Evolutionary conservation across 2,797 vertebrate species (phyloP).

Genomic region (Coendou prehensilis): DNA sequence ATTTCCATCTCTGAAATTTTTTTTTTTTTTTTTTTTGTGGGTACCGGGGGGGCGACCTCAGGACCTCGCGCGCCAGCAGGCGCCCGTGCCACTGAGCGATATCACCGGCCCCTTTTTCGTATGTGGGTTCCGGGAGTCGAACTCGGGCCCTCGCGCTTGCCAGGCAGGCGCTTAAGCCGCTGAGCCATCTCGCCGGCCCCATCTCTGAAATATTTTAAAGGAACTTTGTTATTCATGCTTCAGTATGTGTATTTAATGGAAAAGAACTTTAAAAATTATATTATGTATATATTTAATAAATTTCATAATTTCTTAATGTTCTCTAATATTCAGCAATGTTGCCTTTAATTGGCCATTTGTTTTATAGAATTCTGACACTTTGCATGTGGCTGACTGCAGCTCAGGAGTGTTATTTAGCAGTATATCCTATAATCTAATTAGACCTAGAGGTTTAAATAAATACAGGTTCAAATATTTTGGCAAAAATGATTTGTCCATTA

Average conservation of each 20-base stretch:
- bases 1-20: background rate
- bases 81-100: no score
- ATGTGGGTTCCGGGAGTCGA: no score
- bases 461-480: background rate
- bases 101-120: no score
- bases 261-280: conserved; percentile 39
- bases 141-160: no score
- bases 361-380: background rate
- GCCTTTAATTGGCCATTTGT: conserved; percentile 27
- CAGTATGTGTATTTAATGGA: background rate
- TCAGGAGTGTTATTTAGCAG: background rate
- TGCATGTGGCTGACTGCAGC: background rate
- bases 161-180: no score
- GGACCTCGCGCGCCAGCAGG: no score
- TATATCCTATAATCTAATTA: background rate
- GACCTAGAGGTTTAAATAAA: conserved; percentile 1
- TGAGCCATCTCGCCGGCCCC: no score
- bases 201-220: conserved; percentile 50
- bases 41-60: no score
- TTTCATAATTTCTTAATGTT: background rate
- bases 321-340: background rate
- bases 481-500: background rate
- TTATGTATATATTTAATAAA: background rate
- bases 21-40: no score
- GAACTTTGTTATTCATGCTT: conserved; percentile 54